These are phyloP conservation scores for Caenorhabditis plicata DNA, from an alignment of 2,888 invertebrate species.

Conservation along the genomic window DNA sequence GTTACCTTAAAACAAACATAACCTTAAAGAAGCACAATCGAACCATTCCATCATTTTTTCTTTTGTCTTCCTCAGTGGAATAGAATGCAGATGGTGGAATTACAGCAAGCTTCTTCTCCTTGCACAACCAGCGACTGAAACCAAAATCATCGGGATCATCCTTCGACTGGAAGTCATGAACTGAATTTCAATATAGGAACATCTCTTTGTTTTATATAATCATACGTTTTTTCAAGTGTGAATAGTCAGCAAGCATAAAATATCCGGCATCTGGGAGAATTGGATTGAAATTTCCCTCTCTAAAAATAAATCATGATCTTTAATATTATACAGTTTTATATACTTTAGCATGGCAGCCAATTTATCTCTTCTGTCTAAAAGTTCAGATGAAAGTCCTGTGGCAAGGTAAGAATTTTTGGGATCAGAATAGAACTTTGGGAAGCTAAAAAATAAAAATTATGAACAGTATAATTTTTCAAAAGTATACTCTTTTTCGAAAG, in stretches of 20 bases:
- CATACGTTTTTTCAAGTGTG: conserved; percentile 62
- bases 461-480: conserved; percentile 6
- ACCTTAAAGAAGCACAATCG: conserved; percentile 63
- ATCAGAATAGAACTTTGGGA: conserved; percentile 26
- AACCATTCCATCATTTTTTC: conserved; percentile 50
- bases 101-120: conserved; percentile 83
- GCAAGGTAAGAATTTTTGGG: conserved; percentile 76
- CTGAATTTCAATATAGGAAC: too few relatives aligned
- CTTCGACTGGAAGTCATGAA: conserved; percentile 45
- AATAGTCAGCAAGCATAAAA: conserved; percentile 93
- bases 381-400: conserved; percentile 76
- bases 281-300: conserved; percentile 67
- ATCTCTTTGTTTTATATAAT: background rate
- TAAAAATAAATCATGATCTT: too few relatives aligned
- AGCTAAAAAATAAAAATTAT: conserved; percentile 9
- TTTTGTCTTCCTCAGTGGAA: conserved; percentile 67
- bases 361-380: conserved; percentile 79
- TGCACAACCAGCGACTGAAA: conserved; percentile 93
- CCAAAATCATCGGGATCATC: conserved; percentile 75
- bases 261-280: conserved; percentile 94
- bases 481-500: conserved; percentile 79
- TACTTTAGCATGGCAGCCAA: conserved; percentile 78
- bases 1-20: background rate
- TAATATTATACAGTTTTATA: too few relatives aligned
- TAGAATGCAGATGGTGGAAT: conserved; percentile 96